Evolutionary conservation across 2,113 vertebrate genomes (phyloP).

Genomic region (Hippoglossus stenolepis): DNA sequence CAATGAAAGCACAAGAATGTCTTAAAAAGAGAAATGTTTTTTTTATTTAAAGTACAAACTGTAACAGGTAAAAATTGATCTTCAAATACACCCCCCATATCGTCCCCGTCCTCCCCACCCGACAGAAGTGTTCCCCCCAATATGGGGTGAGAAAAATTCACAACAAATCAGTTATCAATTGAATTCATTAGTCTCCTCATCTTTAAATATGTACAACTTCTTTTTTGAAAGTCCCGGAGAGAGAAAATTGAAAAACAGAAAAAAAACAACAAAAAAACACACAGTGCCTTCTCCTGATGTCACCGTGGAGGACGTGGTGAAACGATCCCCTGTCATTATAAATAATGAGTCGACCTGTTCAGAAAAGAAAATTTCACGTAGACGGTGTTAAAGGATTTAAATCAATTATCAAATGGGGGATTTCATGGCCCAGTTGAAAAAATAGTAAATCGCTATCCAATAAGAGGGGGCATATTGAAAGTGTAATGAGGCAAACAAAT

Average conservation of each 20-base stretch:
- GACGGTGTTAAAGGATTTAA: constrained; percentile 30
- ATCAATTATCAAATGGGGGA: constrained; percentile 27
- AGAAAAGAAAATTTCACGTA: constrained; percentile 8
- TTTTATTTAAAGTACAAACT: constrained; percentile 83
- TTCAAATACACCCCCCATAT: constrained; percentile 33
- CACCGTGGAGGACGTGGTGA: constrained; percentile 53
- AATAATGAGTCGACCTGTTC: constrained; percentile 58
- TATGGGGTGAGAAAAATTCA: constrained; percentile 84
- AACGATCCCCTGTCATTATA: constrained; percentile 58
- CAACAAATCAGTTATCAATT: constrained; percentile 72
- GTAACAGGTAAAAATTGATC: constrained; percentile 77
- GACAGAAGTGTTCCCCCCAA: constrained; percentile 80
- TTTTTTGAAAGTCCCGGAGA: constrained; percentile 73
- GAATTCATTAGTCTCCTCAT: constrained; percentile 74
- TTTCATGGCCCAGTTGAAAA: constrained; percentile 39
- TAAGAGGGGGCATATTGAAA: background rate
- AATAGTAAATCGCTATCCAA: constrained; percentile 31
- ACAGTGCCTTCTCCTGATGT: constrained; percentile 76
- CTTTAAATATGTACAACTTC: constrained; percentile 83
- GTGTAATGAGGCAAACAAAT: constrained; percentile 41
- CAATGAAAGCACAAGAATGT: constrained; percentile 53
- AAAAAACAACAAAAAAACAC: constrained; percentile 34
- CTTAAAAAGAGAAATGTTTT: constrained; percentile 73
- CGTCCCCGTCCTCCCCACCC: constrained; percentile 21
- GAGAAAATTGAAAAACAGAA: constrained; percentile 28